Base-by-base conservation (phyloP, 1,140 invertebrate species). In the Listronotus bonariensis region DNA sequence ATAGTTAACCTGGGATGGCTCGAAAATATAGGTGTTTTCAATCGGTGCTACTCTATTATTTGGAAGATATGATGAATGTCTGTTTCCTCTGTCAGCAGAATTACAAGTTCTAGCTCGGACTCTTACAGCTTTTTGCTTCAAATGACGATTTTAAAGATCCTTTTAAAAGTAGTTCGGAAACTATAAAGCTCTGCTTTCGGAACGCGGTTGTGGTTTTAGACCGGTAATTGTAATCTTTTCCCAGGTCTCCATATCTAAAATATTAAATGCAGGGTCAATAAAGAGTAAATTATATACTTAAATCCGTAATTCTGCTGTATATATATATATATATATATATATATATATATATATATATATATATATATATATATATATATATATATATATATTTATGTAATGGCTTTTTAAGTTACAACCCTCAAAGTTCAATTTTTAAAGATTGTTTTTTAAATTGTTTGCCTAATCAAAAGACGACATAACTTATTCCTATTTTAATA, bases 201-300 rank as follows among this genome's bases (percentile, higher is more conserved):
- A 86, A 12, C 90, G 84, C 0, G 91, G 85, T 26, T 88, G 86
- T 0, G 92, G 92, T 75, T 87, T 87, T 9, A 86, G 80, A 6
- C 89, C 86, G 15, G 83, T 81, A 4, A 88, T 84, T n/a, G 80
- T 74, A 17, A 93, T 80, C 65, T 87, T 86, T 70, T 93, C 90
- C 91, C 91, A 93, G 0, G 82, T 85, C 77, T 92, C 89, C 1
- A 86, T 87, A 8, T 82, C 91, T 93, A 77, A 8, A 55, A 67
- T 52, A 26, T 17, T 63, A 48, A 45, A 26, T 26, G n/a, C n/a
- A n/a, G n/a, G n/a, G n/a, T n/a, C n/a, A n/a, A n/a, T n/a, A n/a
- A n/a, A n/a, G n/a, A n/a, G n/a, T n/a, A n/a, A n/a, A n/a, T n/a
- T n/a, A n/a, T n/a, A n/a, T n/a, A n/a, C n/a, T n/a, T n/a, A n/a